Evolutionary conservation across 2,797 vertebrate species (phyloP).

Genomic region (Hypotaenidia philippensis): DNA sequence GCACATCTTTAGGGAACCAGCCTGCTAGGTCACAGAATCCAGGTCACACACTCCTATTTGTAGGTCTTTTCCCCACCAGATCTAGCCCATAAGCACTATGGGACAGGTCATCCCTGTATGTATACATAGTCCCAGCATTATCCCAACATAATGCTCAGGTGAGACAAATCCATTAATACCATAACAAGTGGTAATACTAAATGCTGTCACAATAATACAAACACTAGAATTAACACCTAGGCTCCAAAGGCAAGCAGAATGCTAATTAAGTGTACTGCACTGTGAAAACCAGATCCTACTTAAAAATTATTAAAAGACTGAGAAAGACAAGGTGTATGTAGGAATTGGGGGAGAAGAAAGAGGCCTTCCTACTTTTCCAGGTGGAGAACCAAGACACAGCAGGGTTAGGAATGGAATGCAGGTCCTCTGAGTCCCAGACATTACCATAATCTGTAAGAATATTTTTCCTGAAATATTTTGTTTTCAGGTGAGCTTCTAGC

Average conservation of each 20-base stretch:
- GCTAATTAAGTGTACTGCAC: neutral
- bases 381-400: neutral
- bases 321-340: accelerated
- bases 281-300: neutral
- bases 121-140: neutral
- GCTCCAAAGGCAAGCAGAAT: neutral
- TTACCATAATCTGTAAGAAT: neutral
- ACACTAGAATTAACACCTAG: neutral
- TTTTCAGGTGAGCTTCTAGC: neutral
- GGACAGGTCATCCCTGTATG: neutral
- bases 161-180: neutral
- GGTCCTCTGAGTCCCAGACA: accelerated
- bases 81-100: neutral
- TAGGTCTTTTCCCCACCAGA: neutral
- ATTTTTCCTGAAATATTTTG: neutral
- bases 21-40: neutral
- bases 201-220: neutral
- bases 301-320: neutral
- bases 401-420: neutral
- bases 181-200: neutral
- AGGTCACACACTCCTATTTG: neutral
- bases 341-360: neutral
- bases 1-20: neutral
- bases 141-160: neutral
- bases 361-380: neutral